Evolutionary conservation across 2,888 invertebrate genomes (phyloP), one percentile per base, ranked within the genome.

Genomic region (Peribatodes rhomboidaria): DNA sequence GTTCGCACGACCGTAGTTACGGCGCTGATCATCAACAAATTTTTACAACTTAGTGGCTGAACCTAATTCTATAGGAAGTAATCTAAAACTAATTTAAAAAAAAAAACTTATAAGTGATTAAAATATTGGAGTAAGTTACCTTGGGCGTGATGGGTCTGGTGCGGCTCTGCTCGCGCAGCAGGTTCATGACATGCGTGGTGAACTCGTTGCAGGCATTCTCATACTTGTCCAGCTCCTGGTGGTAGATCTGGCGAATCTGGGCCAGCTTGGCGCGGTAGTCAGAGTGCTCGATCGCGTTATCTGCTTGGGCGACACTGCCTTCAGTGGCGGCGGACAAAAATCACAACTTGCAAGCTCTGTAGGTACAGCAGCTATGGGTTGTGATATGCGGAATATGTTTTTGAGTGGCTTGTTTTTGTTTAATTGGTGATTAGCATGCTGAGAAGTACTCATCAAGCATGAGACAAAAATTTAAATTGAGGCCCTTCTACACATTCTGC

Each of bases 161-260:
- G 82, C 99, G 97, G 83, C 98, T 98, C 94, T 99, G 99, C 92
- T 99, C 98, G 62, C 99, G 94, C 72, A 99, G 94, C 78, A 99
- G 94, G 91, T 99, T 99, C 97, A 99, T 98, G 75, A 99, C 99
- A 93, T 99, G 99, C n/a, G 99, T 99, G 65, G 99, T 99, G 93
- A 99, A 99, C 94, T 99, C 99, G 90, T 98, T 98, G 94, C 99
- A 99, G n/a, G 99, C 99, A 95, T 99, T 99, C 94, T 99, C 99
- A 86, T 99, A 99, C 95, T 99, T 99, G 93, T 99, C 99, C 83
- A 99, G 93, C 93, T 99, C 99, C 92, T 99, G 98, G 91, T 99
- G 99, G 94, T 99, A 99, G 81, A 99, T 99, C 93, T 98, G 98
- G 68, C 99, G 95, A 88, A 99, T 99, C 94, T 99, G 99, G 13